Evolutionary conservation across 2,113 vertebrate species (phyloP).

Genomic region (Aegithalos caudatus): DNA sequence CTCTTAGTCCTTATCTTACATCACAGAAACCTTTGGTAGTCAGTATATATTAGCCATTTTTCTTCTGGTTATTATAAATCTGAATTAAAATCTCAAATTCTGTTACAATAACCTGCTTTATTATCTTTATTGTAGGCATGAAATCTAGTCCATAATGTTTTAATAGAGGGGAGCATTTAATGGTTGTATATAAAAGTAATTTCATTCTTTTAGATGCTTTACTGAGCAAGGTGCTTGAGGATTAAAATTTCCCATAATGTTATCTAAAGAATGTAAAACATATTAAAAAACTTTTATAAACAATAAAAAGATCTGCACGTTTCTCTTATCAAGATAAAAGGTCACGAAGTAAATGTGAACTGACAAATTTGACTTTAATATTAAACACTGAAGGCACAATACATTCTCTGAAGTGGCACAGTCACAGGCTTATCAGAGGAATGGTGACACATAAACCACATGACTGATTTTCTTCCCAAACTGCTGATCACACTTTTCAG

Average conservation of each 20-base stretch:
- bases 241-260: neutral
- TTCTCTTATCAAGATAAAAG: neutral
- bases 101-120: neutral
- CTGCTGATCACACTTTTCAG: neutral
- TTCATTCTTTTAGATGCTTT: neutral
- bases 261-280: neutral
- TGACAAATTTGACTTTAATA: neutral
- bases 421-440: neutral
- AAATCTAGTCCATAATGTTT: neutral
- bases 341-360: fast-evolving
- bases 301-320: neutral
- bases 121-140: neutral
- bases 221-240: neutral
- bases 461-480: neutral
- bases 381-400: neutral
- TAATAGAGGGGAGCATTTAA: neutral
- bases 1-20: neutral
- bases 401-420: neutral
- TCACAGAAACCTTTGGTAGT: neutral
- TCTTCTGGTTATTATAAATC: neutral
- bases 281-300: neutral
- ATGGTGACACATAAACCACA: neutral
- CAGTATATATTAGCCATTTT: neutral
- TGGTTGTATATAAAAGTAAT: neutral
- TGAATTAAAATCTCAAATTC: neutral